These are phyloP conservation scores for Holcopasites calliopsidis DNA, from an alignment of 1,140 invertebrate genomes.

Conservation along the genomic window DNA sequence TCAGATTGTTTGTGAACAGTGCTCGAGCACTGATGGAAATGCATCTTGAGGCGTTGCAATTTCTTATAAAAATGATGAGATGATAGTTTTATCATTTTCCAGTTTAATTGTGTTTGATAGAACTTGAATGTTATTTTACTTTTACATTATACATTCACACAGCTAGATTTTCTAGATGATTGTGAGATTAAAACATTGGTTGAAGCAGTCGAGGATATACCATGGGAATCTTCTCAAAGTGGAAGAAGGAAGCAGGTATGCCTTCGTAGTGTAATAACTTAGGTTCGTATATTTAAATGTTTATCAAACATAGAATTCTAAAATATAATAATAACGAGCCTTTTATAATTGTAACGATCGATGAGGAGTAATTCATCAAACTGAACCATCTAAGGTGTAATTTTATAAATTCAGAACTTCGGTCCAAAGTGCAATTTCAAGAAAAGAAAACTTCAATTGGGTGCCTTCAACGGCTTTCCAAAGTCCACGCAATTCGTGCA, in stretches of 20 bases:
- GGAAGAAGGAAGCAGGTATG: slow-evolving; percentile 95
- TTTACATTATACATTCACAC: slow-evolving; percentile 38
- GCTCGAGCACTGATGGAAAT: too few species aligned
- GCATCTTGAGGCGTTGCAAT: too few species aligned
- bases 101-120: not conserved
- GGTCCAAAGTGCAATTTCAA: slow-evolving; percentile 99
- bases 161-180: slow-evolving; percentile 87
- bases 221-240: slow-evolving; percentile 96
- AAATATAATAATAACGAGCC: too few species aligned
- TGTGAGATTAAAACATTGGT: slow-evolving; percentile 87
- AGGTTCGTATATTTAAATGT: not conserved
- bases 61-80: too few species aligned
- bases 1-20: too few species aligned
- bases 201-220: slow-evolving; percentile 86
- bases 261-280: slow-evolving; percentile 76
- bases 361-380: too few species aligned
- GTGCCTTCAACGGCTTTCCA: slow-evolving; percentile 94
- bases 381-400: not conserved
- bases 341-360: too few species aligned
- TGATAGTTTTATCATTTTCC: not conserved
- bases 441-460: slow-evolving; percentile 90
- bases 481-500: slow-evolving; percentile 90
- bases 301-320: not conserved
- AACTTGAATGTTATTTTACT: not conserved
- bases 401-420: slow-evolving; percentile 86